Base-by-base conservation (phyloP, 2,797 vertebrate species). In the Dipus sagitta region DNA sequence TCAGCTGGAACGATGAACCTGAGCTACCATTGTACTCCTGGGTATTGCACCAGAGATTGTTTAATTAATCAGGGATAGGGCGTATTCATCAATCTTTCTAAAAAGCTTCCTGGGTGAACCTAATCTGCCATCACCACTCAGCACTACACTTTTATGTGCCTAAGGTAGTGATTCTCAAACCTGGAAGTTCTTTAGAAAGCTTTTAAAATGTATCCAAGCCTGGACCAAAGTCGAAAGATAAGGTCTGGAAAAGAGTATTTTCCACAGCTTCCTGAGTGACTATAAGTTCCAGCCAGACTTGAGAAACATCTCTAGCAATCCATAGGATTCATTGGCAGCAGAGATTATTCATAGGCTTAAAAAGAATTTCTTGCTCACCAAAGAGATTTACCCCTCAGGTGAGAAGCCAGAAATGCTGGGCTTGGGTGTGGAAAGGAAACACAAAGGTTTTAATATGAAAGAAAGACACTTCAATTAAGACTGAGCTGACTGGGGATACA, bases 31-130 rank as follows among this genome's bases (percentile, higher is more conserved):
- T 4, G 15, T 58, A 58, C 54, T 58, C 12, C 13, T 3, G 17
- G 54, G 54, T 12, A 58, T 58, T 12, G 13, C 2, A 58, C 13
- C 4, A 13, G 54, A 58, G 54, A 32, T 70, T 32, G n/a, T 34
- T 71, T 34, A 17, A 92, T n/a, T n/a, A 7, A 7, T 70, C 18
- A 78, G 74, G n/a, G 18, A 52, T 28, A 77, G 14, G 28, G 9
- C 6, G 21, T 42, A 84, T 24, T 58, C 74, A 70, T 47, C 79
- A 60, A 58, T 34, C 0, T 58, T 38, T 64, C 74, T n/a, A 8
- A 85, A 80, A 93, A 28, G 21, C 38, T 87, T 70, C 47, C 47
- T 26, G 76, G 65, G 42, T 65, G 80, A 70, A 88, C 81, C 24
- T 62, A 90, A 58, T 68, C n/a, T 72, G 10, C 64, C 77, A 28